These are phyloP conservation scores for Phocoena phocoena DNA, from an alignment of 2,113 vertebrate genomes.

Conservation along the genomic window DNA sequence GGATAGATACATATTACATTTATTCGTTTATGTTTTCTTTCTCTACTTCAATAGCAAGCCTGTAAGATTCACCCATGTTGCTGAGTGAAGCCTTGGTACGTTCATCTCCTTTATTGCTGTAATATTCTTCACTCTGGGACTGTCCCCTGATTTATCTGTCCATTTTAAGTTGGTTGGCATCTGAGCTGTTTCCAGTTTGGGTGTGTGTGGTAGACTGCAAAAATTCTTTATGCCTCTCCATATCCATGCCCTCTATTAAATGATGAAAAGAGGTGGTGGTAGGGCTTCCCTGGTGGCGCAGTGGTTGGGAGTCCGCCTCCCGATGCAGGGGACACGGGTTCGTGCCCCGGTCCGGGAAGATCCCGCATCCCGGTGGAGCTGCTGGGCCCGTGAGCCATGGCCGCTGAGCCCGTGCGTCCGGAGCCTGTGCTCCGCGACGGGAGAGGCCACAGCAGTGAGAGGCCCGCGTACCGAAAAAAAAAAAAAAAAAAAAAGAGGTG, in stretches of 20 bases:
- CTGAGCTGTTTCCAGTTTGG: background rate
- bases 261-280: background rate
- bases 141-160: background rate
- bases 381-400: too few relatives aligned
- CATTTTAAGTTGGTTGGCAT: background rate
- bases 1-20: accelerated
- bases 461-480: too few relatives aligned
- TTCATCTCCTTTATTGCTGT: background rate
- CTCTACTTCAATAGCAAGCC: background rate
- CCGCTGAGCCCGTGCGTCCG: too few relatives aligned
- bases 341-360: too few relatives aligned
- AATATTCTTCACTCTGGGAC: background rate
- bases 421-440: too few relatives aligned
- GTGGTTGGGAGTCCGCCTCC: too few relatives aligned
- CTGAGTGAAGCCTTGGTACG: background rate
- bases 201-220: background rate
- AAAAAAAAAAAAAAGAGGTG: background rate
- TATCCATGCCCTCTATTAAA: background rate
- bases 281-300: too few relatives aligned
- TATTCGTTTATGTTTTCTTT: background rate
- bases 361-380: accelerated
- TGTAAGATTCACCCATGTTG: too few relatives aligned
- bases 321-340: too few relatives aligned
- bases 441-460: too few relatives aligned
- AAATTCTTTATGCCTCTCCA: background rate